A percentile compares a stretch with the other conserved stretches of the same genome.
Conservation (phyloP, 2,113 vertebrate genomes). For the Otocyon megalotis region DNA sequence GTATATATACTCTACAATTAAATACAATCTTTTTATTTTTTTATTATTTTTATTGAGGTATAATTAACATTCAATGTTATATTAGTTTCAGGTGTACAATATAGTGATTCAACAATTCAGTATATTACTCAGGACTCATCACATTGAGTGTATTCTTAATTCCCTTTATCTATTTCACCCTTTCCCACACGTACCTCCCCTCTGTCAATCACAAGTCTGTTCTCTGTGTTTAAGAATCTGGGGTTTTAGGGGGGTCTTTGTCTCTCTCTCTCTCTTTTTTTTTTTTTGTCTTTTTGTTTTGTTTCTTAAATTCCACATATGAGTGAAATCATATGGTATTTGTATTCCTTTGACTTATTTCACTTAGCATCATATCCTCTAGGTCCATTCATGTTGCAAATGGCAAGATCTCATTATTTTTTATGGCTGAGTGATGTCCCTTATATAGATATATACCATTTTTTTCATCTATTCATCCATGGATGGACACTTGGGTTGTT, state of each 20-base stretch:
- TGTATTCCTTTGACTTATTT: not conserved
- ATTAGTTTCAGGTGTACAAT: not conserved
- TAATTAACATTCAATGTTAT: not conserved
- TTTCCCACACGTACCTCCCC: not conserved
- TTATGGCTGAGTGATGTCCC: not conserved
- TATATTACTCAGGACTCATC: not conserved
- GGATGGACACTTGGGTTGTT: not conserved
- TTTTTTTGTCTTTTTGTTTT: not conserved
- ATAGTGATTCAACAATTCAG: not conserved
- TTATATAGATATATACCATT: not conserved
- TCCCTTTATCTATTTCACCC: not conserved
- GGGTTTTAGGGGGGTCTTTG: not conserved
- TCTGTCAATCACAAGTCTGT: not conserved
- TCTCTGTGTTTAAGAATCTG: not conserved
- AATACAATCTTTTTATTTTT: not conserved
- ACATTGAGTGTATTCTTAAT: not conserved
- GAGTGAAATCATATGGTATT: not conserved
- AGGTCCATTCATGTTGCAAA: not conserved
- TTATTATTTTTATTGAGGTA: not conserved
- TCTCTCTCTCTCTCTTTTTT: not conserved
- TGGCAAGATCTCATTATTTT: not conserved
- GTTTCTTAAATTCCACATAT: not conserved
- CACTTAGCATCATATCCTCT: not conserved
- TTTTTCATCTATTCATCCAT: not conserved
- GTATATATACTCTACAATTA: not conserved